phyloP scores from a whole-genome alignment of 2,113 vertebrate species.

The Lycaon pictus region DNA sequence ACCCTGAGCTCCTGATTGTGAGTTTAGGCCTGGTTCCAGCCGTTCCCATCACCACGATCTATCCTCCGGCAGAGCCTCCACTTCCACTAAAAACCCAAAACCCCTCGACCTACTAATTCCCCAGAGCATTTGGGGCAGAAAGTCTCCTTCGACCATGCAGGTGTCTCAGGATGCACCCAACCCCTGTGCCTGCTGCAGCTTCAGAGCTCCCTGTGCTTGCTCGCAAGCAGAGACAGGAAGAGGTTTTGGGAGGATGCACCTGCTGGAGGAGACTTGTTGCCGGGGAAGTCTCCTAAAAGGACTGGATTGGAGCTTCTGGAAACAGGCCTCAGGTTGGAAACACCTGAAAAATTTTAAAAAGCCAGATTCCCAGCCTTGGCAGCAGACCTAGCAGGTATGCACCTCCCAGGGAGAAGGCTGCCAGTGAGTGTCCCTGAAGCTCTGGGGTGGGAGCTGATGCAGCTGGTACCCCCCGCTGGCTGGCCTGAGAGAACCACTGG shows the following conservation, averaged over 20 bases:
- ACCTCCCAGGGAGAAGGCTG: background rate
- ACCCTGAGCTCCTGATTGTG: background rate
- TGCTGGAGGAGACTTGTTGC: background rate
- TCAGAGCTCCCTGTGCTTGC: background rate
- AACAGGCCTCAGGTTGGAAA: background rate
- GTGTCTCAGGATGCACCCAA: background rate
- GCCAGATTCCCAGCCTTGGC: background rate
- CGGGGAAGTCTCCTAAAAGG: too few relatives aligned
- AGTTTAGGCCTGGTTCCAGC: background rate
- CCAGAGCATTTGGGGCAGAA: background rate
- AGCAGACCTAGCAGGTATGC: background rate
- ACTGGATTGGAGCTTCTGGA: background rate
- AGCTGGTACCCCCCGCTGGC: background rate
- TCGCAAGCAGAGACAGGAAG: background rate
- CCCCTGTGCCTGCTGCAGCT: background rate
- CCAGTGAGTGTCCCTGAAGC: background rate
- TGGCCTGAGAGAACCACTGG: background rate
- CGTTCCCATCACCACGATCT: fast-evolving
- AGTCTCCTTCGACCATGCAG: background rate
- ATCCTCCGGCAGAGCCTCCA: background rate
- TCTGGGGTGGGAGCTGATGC: background rate
- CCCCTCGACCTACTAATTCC: background rate
- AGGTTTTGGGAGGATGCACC: background rate
- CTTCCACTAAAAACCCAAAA: background rate
- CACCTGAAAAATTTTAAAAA: background rate